Base-by-base conservation (phyloP, 2,888 invertebrate genomes). In the Stenodera caucasica region DNA sequence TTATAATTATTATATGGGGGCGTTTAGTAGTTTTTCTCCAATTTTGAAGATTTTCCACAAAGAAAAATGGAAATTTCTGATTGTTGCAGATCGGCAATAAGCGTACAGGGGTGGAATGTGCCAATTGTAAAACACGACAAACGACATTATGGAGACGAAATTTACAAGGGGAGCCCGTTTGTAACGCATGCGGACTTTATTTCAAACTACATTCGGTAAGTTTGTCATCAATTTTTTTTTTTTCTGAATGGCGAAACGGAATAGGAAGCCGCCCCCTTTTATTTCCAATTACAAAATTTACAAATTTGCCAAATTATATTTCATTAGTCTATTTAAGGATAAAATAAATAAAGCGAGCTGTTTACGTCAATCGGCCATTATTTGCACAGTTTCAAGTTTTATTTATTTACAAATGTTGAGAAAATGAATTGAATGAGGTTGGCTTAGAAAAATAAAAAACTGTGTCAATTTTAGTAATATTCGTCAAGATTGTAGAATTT, bases 101-200 rank as follows among this genome's bases (percentile, higher is more conserved):
- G 63, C 82, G 88, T 67, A 84, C 84, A 49, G 97, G 97, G 0
- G 87, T 97, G 67, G 88, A 90, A 75, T 98, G 98, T 83, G 95
- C 96, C 65, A 98, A 98, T 83, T 98, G 98, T 81, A 91, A 92
- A 65, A 98, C 98, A 4, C 88, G 91, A 59, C 94, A 92, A 71
- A 99, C 99, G 9, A 98, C 98, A 5, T 85, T 99, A 56, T 99
- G 99, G 98, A 85, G 99, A 61, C 87, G 99, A 70, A 98, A 98
- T 84, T 91, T 95, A 81, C 94, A 96, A 75, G 98, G 98, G 15
- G 97, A 98, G 81, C 97, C 98, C 0, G 98, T 99, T 49, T 98
- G 98, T 84, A 98, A 98, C 82, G 97, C 98, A 4, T 98, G 98
- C 73, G 94, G 94, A 18, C 86, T 94, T 49, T 92, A 92, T 77